A percentile compares a stretch with the other conserved stretches of the same genome.
These are phyloP conservation scores for Syngnathus floridae DNA, from an alignment of 2,113 vertebrate genomes.

Conservation along the genomic window DNA sequence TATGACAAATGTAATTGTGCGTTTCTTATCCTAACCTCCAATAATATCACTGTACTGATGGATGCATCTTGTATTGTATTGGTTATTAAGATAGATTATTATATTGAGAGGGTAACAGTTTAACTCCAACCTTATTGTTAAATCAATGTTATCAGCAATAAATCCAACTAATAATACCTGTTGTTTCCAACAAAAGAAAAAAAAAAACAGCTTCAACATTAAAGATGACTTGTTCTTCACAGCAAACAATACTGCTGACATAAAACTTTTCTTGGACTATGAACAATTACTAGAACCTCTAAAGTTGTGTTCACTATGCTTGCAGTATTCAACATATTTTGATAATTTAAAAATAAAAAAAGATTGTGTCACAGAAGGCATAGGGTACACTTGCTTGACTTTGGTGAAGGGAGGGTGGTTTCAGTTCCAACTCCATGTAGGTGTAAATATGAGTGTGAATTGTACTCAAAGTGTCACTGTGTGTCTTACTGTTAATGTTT, in stretches of 20 bases:
- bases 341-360: background rate
- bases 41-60: constrained; percentile 16
- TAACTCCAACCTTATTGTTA: constrained; percentile 1
- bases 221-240: background rate
- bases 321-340: background rate
- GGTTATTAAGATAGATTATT: constrained; percentile 28
- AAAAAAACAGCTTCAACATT: background rate
- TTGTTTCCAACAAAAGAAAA: background rate
- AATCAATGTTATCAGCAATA: background rate
- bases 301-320: too few species aligned
- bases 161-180: too few species aligned
- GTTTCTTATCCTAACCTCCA: constrained; percentile 38
- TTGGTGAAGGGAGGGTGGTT: background rate
- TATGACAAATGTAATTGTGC: constrained; percentile 43
- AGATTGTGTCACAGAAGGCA: background rate
- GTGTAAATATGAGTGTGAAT: too few species aligned
- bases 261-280: background rate
- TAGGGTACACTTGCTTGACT: background rate
- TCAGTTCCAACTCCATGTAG: background rate
- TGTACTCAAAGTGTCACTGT: too few species aligned
- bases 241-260: background rate
- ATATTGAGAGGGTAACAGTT: constrained; percentile 28
- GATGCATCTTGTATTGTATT: constrained; percentile 12
- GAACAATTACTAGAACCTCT: background rate
- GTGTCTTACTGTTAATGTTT: too few species aligned